Percentiles rank a stretch among this genome's conserved stretches.
Conservation (phyloP, 2,797 vertebrate genomes). For the Mus minutoides region DNA sequence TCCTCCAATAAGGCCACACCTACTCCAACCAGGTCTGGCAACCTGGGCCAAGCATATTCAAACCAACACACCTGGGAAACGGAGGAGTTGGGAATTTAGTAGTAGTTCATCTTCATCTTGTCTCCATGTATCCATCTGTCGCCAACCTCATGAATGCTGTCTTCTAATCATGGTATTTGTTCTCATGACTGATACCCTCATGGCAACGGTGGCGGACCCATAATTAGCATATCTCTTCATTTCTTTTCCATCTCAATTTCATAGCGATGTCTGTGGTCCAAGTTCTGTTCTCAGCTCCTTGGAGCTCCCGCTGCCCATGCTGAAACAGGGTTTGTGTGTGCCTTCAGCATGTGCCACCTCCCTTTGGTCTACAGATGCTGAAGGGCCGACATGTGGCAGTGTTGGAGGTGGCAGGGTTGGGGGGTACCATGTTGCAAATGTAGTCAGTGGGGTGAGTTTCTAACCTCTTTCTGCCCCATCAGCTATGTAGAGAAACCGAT, state of each 20-base stretch:
- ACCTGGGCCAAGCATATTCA: background rate
- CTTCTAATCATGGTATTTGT: background rate
- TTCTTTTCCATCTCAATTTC: conserved; percentile 54
- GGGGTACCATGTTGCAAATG: background rate
- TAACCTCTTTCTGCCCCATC: background rate
- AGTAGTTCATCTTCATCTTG: conserved; percentile 47
- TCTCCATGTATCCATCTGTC: conserved; percentile 27
- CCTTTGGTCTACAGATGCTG: conserved; percentile 12
- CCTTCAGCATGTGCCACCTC: background rate
- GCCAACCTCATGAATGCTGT: background rate
- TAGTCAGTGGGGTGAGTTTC: background rate
- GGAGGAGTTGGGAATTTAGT: background rate
- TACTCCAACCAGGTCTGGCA: too few relatives aligned
- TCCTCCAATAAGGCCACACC: background rate
- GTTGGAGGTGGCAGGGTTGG: background rate
- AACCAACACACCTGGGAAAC: background rate
- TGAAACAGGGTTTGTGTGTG: background rate
- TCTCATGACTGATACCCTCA: background rate
- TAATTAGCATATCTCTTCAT: conserved; percentile 18
- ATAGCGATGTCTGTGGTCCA: conserved; percentile 18
- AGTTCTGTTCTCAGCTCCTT: background rate
- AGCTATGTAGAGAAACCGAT: background rate
- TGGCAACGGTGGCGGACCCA: conserved; percentile 1
- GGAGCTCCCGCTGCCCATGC: background rate
- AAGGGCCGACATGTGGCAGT: background rate